Conservation (phyloP, 2,113 vertebrate species). For the Leucosticte australis region DNA sequence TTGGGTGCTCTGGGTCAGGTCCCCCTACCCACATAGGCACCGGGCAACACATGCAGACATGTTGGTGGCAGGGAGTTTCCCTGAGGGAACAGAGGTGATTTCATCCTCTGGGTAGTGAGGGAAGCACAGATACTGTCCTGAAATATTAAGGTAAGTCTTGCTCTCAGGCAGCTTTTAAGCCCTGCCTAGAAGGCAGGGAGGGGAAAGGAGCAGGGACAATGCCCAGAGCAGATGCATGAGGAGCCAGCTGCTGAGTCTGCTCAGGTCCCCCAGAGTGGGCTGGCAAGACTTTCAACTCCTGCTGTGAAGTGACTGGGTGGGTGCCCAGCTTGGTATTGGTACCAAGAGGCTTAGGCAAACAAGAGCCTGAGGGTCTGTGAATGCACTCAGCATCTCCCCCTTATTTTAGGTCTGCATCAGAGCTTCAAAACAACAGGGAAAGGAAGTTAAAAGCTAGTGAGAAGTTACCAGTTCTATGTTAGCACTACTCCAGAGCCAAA, state of each 20-base stretch:
- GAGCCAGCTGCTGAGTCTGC: neutral
- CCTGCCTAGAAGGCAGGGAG: neutral
- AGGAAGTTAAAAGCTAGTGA: neutral
- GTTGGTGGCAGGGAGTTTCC: neutral
- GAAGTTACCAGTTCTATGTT: neutral
- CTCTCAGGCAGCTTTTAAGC: neutral
- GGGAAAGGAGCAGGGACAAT: neutral
- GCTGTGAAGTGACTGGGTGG: neutral
- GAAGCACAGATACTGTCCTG: neutral
- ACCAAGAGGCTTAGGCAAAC: neutral
- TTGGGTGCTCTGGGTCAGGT: neutral
- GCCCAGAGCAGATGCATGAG: accelerated
- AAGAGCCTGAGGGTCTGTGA: neutral
- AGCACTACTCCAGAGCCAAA: neutral
- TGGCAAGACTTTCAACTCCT: neutral
- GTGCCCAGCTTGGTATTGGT: accelerated
- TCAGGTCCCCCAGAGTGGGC: neutral
- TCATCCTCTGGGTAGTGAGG: neutral
- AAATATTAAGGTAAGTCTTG: neutral
- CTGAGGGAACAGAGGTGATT: neutral
- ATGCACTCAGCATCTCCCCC: neutral
- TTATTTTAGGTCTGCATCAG: neutral
- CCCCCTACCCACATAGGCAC: neutral
- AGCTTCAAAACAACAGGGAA: neutral
- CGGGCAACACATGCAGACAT: accelerated